phyloP scores from a whole-genome alignment of 2,797 vertebrate genomes.

The Protosalanx chinensis region DNA sequence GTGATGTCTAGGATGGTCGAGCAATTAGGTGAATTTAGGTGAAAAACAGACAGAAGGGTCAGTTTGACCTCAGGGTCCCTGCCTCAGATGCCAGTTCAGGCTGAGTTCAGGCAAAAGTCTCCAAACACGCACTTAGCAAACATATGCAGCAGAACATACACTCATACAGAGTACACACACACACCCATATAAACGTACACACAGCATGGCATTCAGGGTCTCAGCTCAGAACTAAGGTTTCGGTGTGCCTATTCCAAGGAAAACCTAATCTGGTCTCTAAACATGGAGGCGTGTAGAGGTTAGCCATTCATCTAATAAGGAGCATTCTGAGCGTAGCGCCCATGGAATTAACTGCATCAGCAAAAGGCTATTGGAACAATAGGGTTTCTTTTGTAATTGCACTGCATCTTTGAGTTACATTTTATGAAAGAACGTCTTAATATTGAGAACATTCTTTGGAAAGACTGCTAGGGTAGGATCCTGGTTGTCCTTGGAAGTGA shows the following conservation, averaged over 20 bases:
- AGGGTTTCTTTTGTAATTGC: background rate
- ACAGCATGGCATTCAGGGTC: slow-evolving; percentile 53
- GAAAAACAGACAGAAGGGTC: slow-evolving; percentile 30
- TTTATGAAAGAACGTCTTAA: too few species aligned
- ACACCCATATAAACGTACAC: slow-evolving; percentile 36
- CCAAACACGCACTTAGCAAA: background rate
- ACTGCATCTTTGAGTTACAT: background rate
- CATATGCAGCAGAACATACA: background rate
- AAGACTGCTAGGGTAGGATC: background rate
- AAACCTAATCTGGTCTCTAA: slow-evolving; percentile 56
- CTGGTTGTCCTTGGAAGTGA: background rate
- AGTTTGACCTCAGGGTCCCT: slow-evolving; percentile 34
- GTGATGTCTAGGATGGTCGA: slow-evolving; percentile 7
- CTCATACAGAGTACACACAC: slow-evolving; percentile 1
- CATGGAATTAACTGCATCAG: slow-evolving; percentile 43
- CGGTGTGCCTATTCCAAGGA: slow-evolving; percentile 61
- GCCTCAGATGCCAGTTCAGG: slow-evolving; percentile 8
- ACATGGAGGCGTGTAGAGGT: slow-evolving; percentile 54
- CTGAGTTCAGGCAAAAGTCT: background rate
- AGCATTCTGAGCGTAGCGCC: slow-evolving; percentile 45
- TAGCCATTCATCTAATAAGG: slow-evolving; percentile 67
- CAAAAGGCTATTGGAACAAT: slow-evolving; percentile 10
- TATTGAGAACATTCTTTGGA: background rate
- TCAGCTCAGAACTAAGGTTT: slow-evolving; percentile 58
- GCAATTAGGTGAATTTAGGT: slow-evolving; percentile 46